These are phyloP conservation scores for Lasioglossum oenotherae DNA, from an alignment of 2,888 invertebrate genomes.

Conservation along the genomic window DNA sequence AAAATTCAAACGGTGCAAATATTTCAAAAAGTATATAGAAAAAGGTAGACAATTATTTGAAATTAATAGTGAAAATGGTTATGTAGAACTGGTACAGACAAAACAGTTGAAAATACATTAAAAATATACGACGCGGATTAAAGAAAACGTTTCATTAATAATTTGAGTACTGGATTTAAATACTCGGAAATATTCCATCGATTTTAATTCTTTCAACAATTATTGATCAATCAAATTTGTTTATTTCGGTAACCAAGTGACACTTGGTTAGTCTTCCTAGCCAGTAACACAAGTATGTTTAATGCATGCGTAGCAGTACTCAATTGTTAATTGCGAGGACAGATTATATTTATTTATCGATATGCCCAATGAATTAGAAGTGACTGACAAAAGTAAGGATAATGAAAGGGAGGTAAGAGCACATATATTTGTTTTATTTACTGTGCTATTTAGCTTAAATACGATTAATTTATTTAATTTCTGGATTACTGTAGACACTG, in stretches of 20 bases:
- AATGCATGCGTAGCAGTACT: neutral
- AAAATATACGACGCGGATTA: neutral
- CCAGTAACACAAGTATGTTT: neutral
- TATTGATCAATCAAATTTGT: constrained; percentile 37
- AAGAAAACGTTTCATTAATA: neutral
- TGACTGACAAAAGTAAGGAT: constrained; percentile 31
- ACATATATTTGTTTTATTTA: neutral
- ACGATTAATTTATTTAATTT: neutral
- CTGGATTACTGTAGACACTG: constrained; percentile 73
- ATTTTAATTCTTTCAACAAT: neutral
- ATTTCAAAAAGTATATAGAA: neutral
- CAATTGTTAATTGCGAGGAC: neutral
- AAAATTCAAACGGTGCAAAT: neutral
- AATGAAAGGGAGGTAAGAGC: constrained; percentile 55
- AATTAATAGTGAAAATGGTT: neutral
- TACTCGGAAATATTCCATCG: constrained; percentile 13
- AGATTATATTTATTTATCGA: neutral
- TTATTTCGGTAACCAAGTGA: constrained; percentile 45
- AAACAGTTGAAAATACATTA: neutral
- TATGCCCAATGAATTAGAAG: constrained; percentile 42
- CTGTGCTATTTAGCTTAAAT: neutral
- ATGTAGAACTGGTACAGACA: no score
- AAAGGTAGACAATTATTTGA: neutral
- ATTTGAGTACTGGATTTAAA: neutral
- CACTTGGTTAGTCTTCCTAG: neutral